Conservation (phyloP, 2,113 vertebrate genomes). For the Phalacrocorax brasilianus region DNA sequence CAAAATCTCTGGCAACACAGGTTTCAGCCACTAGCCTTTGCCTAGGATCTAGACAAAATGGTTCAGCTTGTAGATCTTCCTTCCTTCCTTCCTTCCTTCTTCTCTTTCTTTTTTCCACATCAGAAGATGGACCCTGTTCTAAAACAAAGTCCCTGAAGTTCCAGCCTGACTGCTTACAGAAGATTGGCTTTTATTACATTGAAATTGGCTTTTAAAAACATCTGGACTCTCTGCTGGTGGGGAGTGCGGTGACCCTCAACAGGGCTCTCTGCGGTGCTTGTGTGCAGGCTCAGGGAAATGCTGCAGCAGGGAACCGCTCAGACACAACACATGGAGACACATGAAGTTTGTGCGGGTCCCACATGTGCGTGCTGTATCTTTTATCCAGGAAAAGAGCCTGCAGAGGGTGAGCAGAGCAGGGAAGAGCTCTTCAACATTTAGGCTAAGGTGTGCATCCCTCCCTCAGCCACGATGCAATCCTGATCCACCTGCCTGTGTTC, state of each 20-base stretch:
- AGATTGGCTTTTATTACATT: not conserved
- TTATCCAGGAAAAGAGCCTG: too few relatives aligned
- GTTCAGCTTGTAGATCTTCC: too few relatives aligned
- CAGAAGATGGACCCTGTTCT: not conserved
- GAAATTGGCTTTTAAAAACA: not conserved
- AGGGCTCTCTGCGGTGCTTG: not conserved
- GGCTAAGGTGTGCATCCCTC: too few relatives aligned
- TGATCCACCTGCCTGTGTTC: too few relatives aligned
- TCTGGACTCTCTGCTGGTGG: not conserved
- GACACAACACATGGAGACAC: too few relatives aligned
- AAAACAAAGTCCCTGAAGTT: not conserved
- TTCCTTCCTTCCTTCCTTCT: too few relatives aligned
- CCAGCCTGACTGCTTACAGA: not conserved
- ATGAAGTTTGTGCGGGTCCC: not conserved
- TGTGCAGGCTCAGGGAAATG: not conserved
- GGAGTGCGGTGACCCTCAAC: too few relatives aligned
- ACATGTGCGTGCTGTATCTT: rapidly evolving
- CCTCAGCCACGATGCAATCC: not conserved
- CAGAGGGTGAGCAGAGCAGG: not conserved
- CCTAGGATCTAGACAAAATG: too few relatives aligned
- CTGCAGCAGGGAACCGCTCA: too few relatives aligned
- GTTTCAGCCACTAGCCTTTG: too few relatives aligned
- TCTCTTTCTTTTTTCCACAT: too few relatives aligned
- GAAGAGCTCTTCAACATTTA: not conserved
- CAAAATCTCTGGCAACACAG: not conserved